Evolutionary conservation across 2,888 invertebrate species (phyloP).

Genomic region (Stictocephala bisonia): DNA sequence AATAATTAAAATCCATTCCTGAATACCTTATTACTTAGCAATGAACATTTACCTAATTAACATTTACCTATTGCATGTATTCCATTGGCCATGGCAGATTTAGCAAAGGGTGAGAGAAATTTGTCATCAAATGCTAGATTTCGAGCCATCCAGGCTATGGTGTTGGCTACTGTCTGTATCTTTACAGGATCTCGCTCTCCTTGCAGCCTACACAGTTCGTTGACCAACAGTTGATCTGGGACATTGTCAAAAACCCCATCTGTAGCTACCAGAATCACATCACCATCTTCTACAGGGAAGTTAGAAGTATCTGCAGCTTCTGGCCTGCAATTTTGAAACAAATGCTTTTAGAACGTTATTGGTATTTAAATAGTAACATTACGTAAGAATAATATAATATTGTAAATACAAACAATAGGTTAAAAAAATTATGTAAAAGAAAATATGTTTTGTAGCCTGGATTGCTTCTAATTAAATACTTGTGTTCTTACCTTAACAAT

Average conservation of each 20-base stretch:
- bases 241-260: constrained; percentile 99
- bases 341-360: neutral
- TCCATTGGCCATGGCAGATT: constrained; percentile 92
- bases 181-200: constrained; percentile 78
- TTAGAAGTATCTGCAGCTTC: constrained; percentile 91
- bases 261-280: constrained; percentile 94
- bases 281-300: constrained; percentile 91
- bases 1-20: neutral
- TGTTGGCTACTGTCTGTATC: constrained; percentile 92
- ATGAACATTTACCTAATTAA: neutral
- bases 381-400: too few relatives aligned
- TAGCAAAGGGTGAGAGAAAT: constrained; percentile 95
- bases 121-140: constrained; percentile 94
- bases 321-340: constrained; percentile 71
- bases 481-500: too few relatives aligned
- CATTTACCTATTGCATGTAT: constrained; percentile 86
- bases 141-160: constrained; percentile 95
- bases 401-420: too few relatives aligned
- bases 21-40: neutral
- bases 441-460: too few relatives aligned
- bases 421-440: too few relatives aligned
- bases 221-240: constrained; percentile 88
- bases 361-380: too few relatives aligned
- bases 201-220: constrained; percentile 81
- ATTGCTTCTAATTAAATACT: too few relatives aligned